Base-by-base conservation (phyloP, 2,113 vertebrate genomes). In the Anseranas semipalmata region DNA sequence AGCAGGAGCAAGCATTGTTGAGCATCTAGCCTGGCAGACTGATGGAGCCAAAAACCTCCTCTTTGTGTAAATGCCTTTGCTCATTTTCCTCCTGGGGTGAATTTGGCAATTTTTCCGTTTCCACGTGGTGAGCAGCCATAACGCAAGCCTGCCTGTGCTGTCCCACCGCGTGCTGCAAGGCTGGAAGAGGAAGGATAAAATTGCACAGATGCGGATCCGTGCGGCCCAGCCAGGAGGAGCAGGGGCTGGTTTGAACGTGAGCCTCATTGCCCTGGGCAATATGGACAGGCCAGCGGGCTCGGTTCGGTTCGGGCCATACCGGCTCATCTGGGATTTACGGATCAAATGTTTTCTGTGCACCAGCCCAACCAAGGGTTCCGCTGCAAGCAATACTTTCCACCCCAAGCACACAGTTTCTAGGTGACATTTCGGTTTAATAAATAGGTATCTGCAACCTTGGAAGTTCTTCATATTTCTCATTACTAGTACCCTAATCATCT, bases 381-480 rank as follows among this genome's bases (percentile, higher is more conserved):
- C 79, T 65, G 60, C 3, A 21, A 94, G 72, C 52, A 70, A 37
- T 80, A 10, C 60, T 80, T 87, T 75, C 73, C 45, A n/a, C 19
- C 39, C 48, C 0, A 13, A 56, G 52, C 53, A 33, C 10, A n/a
- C 32, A 35, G 18, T 58, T 88, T 85, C 0, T 2, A 87, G 80
- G 76, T 56, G 85, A 72, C 8, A 9, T 52, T 95, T 94, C 48
- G 65, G 22, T 55, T 78, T 90, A 93, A 68, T 56, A 93, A 67
- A 0, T 13, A 35, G 24, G 63, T 63, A 62, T 62, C 83, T 90
- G 68, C 68, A 90, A 65, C 95, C 91, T 96, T 94, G 93, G 87
- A 83, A 87, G 71, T 60, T 94, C 93, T 93, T 94, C 6, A 1
- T 87, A 13, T 50, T 90, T 93, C 91, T 96, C 91, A 91, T 97